Percentiles rank a stretch among this genome's conserved stretches.
phyloP scores from a whole-genome alignment of 1,140 invertebrate species.

The Solen grandis region DNA sequence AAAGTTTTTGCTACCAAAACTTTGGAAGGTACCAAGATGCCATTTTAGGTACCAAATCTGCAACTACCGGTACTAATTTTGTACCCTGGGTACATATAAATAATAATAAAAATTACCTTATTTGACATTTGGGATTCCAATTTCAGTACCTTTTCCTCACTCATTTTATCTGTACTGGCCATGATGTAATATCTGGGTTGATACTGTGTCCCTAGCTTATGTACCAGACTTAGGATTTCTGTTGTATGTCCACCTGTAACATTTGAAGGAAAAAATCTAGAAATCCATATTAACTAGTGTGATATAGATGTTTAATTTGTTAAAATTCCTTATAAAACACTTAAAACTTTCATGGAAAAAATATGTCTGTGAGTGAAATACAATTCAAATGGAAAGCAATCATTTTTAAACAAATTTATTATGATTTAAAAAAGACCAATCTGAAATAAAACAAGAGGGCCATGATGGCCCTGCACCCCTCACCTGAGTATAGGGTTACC shows the following conservation, averaged over 20 bases:
- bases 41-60: too few species aligned
- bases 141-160: constrained; percentile 85
- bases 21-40: too few species aligned
- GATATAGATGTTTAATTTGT: not conserved
- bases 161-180: constrained; percentile 89
- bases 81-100: too few species aligned
- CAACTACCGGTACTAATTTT: too few species aligned
- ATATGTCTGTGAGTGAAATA: not conserved
- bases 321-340: not conserved
- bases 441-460: too few species aligned
- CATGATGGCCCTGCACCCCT: too few species aligned
- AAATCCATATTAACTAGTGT: not conserved
- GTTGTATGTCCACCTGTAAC: constrained; percentile 70
- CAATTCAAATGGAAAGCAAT: not conserved
- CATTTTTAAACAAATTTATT: not conserved
- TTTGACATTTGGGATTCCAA: constrained; percentile 77
- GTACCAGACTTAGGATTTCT: constrained; percentile 64
- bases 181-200: constrained; percentile 88
- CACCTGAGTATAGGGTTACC: too few species aligned
- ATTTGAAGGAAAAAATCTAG: not conserved
- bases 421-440: not conserved
- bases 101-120: too few species aligned
- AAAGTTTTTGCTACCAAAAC: too few species aligned
- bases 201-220: constrained; percentile 82
- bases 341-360: not conserved